Evolutionary conservation across 1,140 invertebrate genomes (phyloP).

Genomic region (Holotrichia oblita): DNA sequence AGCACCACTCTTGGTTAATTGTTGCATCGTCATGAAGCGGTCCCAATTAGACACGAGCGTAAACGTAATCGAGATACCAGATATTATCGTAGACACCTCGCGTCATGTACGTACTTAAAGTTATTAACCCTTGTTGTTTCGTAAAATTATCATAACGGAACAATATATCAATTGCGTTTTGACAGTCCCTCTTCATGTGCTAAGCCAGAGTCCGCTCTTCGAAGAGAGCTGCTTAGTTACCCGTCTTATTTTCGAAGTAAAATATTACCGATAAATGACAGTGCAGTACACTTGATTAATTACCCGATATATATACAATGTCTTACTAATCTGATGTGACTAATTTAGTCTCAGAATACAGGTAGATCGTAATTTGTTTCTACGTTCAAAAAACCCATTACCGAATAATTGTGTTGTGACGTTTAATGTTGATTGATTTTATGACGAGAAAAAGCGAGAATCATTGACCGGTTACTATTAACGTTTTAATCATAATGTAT

Average conservation of each 20-base stretch:
- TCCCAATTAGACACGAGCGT: neutral
- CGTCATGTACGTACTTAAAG: slow-evolving; percentile 17
- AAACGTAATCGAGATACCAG: slow-evolving; percentile 2
- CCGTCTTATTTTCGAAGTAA: slow-evolving; percentile 15
- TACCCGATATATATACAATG: slow-evolving; percentile 16
- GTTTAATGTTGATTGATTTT: neutral
- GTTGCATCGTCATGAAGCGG: neutral
- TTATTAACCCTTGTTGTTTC: slow-evolving; percentile 28
- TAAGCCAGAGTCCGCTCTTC: neutral
- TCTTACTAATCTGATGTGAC: slow-evolving; percentile 31
- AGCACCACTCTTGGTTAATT: neutral
- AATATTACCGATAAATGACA: slow-evolving; percentile 21
- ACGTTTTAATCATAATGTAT: no score
- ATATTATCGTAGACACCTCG: slow-evolving; percentile 24
- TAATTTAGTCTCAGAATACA: slow-evolving; percentile 23
- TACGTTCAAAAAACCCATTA: neutral
- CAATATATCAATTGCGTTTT: slow-evolving; percentile 25
- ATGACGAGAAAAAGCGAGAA: neutral
- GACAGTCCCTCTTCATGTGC: neutral
- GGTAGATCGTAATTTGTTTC: slow-evolving; percentile 3
- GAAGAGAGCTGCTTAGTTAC: neutral
- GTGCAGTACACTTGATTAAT: slow-evolving; percentile 23
- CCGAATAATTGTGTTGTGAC: neutral
- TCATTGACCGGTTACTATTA: no score
- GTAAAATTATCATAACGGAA: slow-evolving; percentile 32